Base-by-base conservation (phyloP, 2,888 invertebrate genomes). In the Heliconius sara region DNA sequence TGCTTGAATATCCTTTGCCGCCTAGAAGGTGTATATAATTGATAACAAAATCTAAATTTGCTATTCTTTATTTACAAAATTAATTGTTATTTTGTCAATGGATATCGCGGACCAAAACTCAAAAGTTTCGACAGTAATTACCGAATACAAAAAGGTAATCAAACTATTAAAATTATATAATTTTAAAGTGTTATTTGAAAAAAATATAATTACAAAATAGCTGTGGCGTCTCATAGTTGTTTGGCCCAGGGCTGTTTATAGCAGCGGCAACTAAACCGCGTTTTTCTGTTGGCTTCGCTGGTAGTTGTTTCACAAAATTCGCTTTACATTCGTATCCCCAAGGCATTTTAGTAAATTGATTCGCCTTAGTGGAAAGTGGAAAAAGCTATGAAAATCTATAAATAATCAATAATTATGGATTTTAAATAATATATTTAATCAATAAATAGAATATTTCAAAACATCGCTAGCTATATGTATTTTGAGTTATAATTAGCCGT, bases 251-350 rank as follows among this genome's bases (percentile, higher is more conserved):
- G 2, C 82, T 80, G 2, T 66, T 19, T 1, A 68, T 30, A 71
- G 86, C 88, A 3, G 79, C 81, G 3, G 83, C 27, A 68, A 85
- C 82, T 5, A 80, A 63, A 0, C 84, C 84, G 4, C 87, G 87
- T 3, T 87, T 85, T n/a, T 87, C 83, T 1, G 91, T 88, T 1
- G 91, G 90, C 77, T 90, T 91, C 5, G 83, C 30, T 12, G 90
- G 88, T 25, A 88, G 79, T 82, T 94, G 94, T 79, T 93, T 94
- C 30, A 94, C 80, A 66, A 91, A 81, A 81, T 88, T 91, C 1
- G 88, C 83, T 80, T 90, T 88, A 77, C 94, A 94, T 83, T 91
- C 92, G 87, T 89, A 92, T 57, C 92, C 91, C 91, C 88, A 92
- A 68, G 93, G 92, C 94, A 93, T 92, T 19, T 70, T 25, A 47